Evolutionary conservation across 2,888 invertebrate genomes (phyloP).

Genomic region (Mayetiola destructor): DNA sequence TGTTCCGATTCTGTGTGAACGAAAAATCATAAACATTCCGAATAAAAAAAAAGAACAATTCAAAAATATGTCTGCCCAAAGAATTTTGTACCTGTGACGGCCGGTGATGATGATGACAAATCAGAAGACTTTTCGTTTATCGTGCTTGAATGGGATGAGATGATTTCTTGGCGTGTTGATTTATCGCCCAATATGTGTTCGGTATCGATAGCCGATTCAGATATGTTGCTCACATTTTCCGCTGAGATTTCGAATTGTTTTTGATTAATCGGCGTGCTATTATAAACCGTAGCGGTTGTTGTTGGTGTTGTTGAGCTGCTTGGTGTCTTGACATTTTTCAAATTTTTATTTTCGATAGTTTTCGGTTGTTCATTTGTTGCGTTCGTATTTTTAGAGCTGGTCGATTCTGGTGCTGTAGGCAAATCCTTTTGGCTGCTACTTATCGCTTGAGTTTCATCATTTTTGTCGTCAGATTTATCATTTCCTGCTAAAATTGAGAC

Average conservation of each 20-base stretch:
- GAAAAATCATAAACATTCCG: constrained; percentile 13
- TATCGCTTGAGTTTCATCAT: too few relatives aligned
- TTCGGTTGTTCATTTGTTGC: not conserved
- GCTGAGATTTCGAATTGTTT: constrained; percentile 21
- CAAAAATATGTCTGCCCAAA: not conserved
- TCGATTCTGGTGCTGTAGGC: not conserved
- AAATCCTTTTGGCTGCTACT: not conserved
- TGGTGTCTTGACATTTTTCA: constrained; percentile 17
- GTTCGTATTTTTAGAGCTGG: not conserved
- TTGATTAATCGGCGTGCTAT: constrained; percentile 21
- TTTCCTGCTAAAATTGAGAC: not conserved
- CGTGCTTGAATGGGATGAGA: constrained; percentile 14
- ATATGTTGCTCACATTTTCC: constrained; percentile 22
- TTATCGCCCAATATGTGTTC: constrained; percentile 17
- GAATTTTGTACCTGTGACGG: not conserved
- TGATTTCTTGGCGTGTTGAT: constrained; percentile 15
- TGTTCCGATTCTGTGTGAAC: constrained; percentile 18
- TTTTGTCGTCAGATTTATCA: not conserved
- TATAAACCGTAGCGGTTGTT: constrained; percentile 19
- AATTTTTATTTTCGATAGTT: constrained; percentile 18
- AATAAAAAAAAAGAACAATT: not conserved
- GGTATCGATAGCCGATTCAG: constrained; percentile 15
- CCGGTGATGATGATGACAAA: not conserved
- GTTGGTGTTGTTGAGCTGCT: constrained; percentile 20
- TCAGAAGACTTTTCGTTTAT: not conserved